These are phyloP conservation scores for Brachyrhaphis roseni DNA, from an alignment of 2,797 vertebrate species.

Conservation along the genomic window DNA sequence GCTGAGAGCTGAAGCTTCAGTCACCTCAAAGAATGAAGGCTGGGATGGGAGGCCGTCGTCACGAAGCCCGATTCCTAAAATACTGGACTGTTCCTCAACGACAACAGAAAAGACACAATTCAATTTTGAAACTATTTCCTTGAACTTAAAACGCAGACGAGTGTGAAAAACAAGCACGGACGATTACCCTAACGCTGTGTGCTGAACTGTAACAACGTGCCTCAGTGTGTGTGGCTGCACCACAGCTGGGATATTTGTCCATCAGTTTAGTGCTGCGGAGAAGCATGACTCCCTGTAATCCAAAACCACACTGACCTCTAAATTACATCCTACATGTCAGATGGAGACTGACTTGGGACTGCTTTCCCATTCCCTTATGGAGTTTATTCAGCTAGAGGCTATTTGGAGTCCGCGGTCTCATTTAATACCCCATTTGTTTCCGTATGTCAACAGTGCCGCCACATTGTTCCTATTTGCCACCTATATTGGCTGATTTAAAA, in stretches of 20 bases:
- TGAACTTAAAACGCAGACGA: neutral
- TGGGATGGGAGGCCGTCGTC: constrained; percentile 39
- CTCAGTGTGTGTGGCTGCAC: constrained; percentile 16
- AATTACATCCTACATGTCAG: constrained; percentile 23
- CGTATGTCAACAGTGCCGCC: neutral
- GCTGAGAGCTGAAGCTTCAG: constrained; percentile 53
- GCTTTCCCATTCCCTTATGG: neutral
- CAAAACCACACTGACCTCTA: constrained; percentile 41
- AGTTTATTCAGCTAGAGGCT: neutral
- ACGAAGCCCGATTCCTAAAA: constrained; percentile 19
- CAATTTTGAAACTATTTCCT: neutral
- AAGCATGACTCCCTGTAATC: constrained; percentile 46
- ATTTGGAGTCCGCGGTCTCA: neutral
- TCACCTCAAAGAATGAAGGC: constrained; percentile 46
- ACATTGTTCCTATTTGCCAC: neutral
- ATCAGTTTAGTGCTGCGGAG: constrained; percentile 25
- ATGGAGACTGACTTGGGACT: neutral
- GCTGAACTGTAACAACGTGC: neutral
- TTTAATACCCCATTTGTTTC: constrained; percentile 3
- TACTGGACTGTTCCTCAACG: constrained; percentile 7
- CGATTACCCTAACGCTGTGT: neutral
- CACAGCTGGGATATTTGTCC: constrained; percentile 33
- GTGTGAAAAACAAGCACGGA: neutral
- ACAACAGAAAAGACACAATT: constrained; percentile 13
- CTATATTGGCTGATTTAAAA: neutral